Conservation (phyloP, 92 coral and sea anemone species). For the Pocillopora meandrina region DNA sequence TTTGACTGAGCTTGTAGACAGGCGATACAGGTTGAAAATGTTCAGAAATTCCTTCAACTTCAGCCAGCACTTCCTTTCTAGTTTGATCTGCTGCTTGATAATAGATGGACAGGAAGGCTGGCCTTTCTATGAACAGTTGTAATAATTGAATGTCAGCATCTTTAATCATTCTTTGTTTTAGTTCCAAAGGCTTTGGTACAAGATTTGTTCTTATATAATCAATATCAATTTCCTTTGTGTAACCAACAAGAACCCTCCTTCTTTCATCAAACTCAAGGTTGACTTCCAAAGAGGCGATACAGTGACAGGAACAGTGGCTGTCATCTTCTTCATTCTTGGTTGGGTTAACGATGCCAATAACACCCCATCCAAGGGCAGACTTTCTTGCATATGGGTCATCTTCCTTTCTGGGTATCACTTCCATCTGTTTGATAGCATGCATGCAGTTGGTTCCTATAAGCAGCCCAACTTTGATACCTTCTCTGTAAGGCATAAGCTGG, state of each 20-base stretch:
- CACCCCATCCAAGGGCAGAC: constrained; percentile 53
- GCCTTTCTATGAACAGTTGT: constrained; percentile 44
- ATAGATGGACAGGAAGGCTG: constrained; percentile 45
- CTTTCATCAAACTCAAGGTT: constrained; percentile 47
- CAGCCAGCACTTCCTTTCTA: constrained; percentile 49
- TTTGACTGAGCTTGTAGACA: constrained; percentile 55
- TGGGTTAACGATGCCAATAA: constrained; percentile 29
- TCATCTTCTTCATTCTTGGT: neutral
- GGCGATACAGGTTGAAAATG: constrained; percentile 44
- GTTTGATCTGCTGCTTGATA: constrained; percentile 42
- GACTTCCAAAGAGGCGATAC: constrained; percentile 8
- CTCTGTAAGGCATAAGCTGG: constrained; percentile 41
- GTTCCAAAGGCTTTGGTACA: constrained; percentile 44
- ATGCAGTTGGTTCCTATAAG: constrained; percentile 46
- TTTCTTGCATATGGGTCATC: constrained; percentile 48
- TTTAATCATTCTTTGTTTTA: constrained; percentile 54
- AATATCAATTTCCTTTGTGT: constrained; percentile 39
- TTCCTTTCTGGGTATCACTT: constrained; percentile 29
- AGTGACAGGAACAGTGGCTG: neutral
- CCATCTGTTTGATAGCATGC: constrained; percentile 41
- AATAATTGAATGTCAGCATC: constrained; percentile 65
- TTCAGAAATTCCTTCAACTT: constrained; percentile 51
- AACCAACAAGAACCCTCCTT: constrained; percentile 56
- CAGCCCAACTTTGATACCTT: constrained; percentile 31
- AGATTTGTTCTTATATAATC: constrained; percentile 38